These are phyloP conservation scores for Lacerta viridis DNA, from an alignment of 2,797 vertebrate genomes.

Conservation along the genomic window DNA sequence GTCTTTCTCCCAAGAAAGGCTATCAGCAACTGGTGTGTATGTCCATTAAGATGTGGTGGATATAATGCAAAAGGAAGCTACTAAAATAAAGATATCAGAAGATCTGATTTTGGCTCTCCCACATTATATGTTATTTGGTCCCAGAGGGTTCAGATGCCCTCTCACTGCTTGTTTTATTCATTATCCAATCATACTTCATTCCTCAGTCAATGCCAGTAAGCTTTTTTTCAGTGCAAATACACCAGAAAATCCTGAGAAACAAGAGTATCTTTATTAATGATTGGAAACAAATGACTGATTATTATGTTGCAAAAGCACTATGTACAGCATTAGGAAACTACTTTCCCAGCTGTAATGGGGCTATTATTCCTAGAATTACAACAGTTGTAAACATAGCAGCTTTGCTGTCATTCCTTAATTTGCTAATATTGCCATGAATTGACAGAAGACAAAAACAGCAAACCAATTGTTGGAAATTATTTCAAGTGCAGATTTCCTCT, in stretches of 20 bases:
- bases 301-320: conserved; percentile 10
- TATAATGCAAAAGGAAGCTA: too few species aligned
- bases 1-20: too few species aligned
- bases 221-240: not conserved
- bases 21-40: too few species aligned
- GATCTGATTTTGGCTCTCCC: not conserved
- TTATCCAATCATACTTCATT: not conserved
- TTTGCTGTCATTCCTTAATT: conserved; percentile 34
- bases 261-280: conserved; percentile 26
- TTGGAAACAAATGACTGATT: conserved; percentile 56
- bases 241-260: not conserved
- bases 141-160: not conserved
- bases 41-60: too few species aligned
- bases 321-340: conserved; percentile 27
- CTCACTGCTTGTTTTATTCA: conserved; percentile 6
- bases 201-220: conserved; percentile 19
- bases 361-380: conserved; percentile 25
- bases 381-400: conserved; percentile 3
- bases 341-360: conserved; percentile 15
- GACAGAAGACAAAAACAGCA: conserved; percentile 34
- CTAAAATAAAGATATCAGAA: too few species aligned
- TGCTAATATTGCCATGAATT: conserved; percentile 36
- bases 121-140: not conserved
- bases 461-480: conserved; percentile 51
- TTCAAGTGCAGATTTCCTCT: conserved; percentile 33